A percentile compares a stretch with the other conserved stretches of the same genome.
Conservation (phyloP, 2,797 vertebrate genomes). For the Falco cherrug region DNA sequence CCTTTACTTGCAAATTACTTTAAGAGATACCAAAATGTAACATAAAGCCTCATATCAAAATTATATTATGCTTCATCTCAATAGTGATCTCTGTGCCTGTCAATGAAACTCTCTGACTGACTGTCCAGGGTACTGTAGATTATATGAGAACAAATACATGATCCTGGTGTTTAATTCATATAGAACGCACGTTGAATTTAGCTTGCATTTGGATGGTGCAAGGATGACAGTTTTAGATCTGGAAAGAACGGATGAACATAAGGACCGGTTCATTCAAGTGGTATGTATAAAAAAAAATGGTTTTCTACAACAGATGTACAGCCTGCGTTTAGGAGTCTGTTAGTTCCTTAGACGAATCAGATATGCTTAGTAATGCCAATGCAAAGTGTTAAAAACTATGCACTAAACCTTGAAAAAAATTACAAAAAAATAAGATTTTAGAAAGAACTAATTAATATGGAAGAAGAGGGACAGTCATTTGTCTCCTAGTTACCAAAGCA, state of each 20-base stretch:
- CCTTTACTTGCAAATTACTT: background rate
- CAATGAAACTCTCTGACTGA: background rate
- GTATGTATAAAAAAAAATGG: constrained; percentile 27
- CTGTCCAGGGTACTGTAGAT: background rate
- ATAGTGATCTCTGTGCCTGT: background rate
- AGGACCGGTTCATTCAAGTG: background rate
- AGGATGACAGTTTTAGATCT: background rate
- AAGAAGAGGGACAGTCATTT: background rate
- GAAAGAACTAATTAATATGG: background rate
- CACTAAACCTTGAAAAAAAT: background rate
- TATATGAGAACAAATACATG: background rate
- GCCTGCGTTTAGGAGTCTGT: background rate
- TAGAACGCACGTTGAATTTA: background rate
- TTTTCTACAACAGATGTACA: constrained; percentile 23
- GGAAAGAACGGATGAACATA: background rate
- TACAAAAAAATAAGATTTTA: background rate
- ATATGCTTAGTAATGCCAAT: background rate
- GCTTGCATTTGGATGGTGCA: background rate
- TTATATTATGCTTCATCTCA: background rate
- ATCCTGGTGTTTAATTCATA: background rate
- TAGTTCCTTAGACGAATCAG: background rate
- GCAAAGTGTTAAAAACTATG: background rate
- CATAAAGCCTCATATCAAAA: background rate
- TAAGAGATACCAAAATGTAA: background rate
- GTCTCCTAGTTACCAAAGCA: background rate